A percentile compares a stretch with the other conserved stretches of the same genome.
These are phyloP conservation scores for Mormyrops boulengeri DNA, from an alignment of 2,797 vertebrate species.

Conservation along the genomic window DNA sequence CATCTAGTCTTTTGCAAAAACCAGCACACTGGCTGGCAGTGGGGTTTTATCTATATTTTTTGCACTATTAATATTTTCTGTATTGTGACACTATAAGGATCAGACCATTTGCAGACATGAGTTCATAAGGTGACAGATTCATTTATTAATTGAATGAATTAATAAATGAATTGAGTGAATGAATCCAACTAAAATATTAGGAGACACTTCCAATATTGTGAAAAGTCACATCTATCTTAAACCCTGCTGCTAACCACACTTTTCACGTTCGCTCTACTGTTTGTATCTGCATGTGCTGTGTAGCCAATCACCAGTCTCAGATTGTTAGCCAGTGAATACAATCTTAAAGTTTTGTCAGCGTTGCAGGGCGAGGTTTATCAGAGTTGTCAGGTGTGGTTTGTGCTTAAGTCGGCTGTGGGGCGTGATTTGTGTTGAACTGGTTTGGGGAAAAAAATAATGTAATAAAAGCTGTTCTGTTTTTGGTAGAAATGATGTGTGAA, in stretches of 20 bases:
- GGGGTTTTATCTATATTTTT: not conserved
- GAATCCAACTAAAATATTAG: too few relatives aligned
- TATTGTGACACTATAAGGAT: not conserved
- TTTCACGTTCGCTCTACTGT: not conserved
- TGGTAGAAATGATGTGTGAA: not conserved
- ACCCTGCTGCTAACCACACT: not conserved
- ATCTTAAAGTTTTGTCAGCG: not conserved
- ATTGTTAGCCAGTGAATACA: not conserved
- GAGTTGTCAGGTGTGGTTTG: not conserved
- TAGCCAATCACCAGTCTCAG: not conserved
- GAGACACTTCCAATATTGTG: not conserved
- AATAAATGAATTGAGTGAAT: too few relatives aligned
- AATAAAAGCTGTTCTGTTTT: not conserved
- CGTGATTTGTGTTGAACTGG: not conserved
- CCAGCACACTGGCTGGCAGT: not conserved
- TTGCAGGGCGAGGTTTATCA: not conserved
- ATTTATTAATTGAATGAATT: too few relatives aligned
- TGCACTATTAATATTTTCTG: not conserved
- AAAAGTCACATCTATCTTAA: not conserved
- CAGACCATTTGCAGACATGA: not conserved
- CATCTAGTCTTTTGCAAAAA: not conserved
- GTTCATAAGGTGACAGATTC: not conserved
- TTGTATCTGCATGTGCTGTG: not conserved
- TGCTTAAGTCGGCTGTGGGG: not conserved
- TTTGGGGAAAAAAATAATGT: not conserved